Conservation (phyloP, 2,888 invertebrate genomes). For the Lasiommata megera region DNA sequence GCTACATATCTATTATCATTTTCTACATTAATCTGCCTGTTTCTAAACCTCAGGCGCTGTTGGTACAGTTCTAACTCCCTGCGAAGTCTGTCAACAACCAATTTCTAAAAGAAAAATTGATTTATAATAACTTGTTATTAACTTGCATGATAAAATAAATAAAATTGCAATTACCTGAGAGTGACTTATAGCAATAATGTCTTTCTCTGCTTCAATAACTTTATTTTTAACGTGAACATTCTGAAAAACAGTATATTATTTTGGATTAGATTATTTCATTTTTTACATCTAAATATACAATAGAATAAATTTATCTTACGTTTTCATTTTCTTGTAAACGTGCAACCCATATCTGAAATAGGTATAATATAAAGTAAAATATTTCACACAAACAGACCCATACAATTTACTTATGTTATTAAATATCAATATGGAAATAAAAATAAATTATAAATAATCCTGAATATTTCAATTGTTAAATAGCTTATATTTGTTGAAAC, state of each 20-base stretch:
- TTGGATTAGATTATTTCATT: background rate
- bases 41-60: constrained; percentile 65
- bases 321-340: constrained; percentile 80
- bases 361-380: background rate
- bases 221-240: constrained; percentile 75
- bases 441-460: too few species aligned
- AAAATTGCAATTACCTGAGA: constrained; percentile 68
- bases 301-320: constrained; percentile 53
- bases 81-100: constrained; percentile 78
- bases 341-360: constrained; percentile 77
- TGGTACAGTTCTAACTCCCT: constrained; percentile 80
- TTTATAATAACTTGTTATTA: background rate
- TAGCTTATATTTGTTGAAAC: too few species aligned
- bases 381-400: too few species aligned
- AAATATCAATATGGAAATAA: too few species aligned
- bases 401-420: too few species aligned
- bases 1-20: constrained; percentile 70
- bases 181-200: constrained; percentile 80
- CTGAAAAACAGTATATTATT: constrained; percentile 54
- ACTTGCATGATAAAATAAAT: background rate
- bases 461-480: too few species aligned
- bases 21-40: constrained; percentile 67
- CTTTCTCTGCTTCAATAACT: constrained; percentile 81
- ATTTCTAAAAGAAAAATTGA: constrained; percentile 65
- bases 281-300: background rate